Evolutionary conservation across 2,797 vertebrate genomes (phyloP).

Genomic region (Tadarida brasiliensis): DNA sequence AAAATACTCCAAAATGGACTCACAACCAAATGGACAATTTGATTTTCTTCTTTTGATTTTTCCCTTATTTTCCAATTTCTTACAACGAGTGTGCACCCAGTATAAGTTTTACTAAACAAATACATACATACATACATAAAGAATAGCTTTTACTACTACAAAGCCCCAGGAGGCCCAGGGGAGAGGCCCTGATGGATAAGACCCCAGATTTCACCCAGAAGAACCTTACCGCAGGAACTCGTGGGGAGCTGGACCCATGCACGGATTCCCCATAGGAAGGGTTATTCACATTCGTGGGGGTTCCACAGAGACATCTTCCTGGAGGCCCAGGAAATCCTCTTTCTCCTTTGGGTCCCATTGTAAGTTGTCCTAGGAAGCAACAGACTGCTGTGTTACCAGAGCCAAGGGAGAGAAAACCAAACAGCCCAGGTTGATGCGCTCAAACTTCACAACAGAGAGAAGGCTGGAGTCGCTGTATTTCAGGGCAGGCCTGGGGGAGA

Average conservation of each 20-base stretch:
- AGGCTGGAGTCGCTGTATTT: not conserved
- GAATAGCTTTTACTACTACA: not conserved
- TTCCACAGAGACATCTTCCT: slow-evolving; percentile 94
- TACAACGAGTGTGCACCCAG: not conserved
- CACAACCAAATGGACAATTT: not conserved
- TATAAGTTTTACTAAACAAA: not conserved
- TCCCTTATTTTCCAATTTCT: not conserved
- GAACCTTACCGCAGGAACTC: slow-evolving; percentile 94
- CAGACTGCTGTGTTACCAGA: slow-evolving; percentile 32
- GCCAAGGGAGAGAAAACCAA: slow-evolving; percentile 16
- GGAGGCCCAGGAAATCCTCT: slow-evolving; percentile 94
- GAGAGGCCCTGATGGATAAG: not conserved
- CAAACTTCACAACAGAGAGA: not conserved
- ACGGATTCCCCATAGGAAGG: slow-evolving; percentile 89
- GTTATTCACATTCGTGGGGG: slow-evolving; percentile 87
- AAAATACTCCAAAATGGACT: not conserved
- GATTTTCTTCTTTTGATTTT: slow-evolving; percentile 37
- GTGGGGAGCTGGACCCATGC: slow-evolving; percentile 89
- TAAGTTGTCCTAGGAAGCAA: slow-evolving; percentile 91
- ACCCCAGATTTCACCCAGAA: not conserved
- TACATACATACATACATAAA: not conserved
- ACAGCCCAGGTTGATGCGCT: not conserved
- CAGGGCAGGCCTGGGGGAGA: slow-evolving; percentile 12
- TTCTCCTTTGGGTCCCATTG: slow-evolving; percentile 95
- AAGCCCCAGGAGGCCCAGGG: not conserved